A percentile compares a stretch with the other conserved stretches of the same genome.
Conservation (phyloP, 2,113 vertebrate genomes). For the Peucedramus taeniatus region DNA sequence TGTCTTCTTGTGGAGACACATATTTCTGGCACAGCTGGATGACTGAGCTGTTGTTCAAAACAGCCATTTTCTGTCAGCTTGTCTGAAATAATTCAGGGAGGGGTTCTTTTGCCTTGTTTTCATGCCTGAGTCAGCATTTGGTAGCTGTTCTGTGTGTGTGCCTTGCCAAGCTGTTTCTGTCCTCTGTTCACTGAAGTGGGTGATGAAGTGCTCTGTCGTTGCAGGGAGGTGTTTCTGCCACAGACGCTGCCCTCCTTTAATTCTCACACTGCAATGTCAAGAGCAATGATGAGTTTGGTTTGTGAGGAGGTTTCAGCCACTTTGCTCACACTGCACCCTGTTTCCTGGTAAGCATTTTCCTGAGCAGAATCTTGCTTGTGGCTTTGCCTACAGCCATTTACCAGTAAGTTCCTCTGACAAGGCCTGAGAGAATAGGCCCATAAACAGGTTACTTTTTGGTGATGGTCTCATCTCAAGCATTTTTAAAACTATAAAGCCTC, state of each 20-base stretch:
- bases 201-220: neutral
- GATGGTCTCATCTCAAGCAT: neutral
- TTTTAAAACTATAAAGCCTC: neutral
- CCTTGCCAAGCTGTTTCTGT: neutral
- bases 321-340: neutral
- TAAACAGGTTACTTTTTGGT: neutral
- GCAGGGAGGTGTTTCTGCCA: neutral
- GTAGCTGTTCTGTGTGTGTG: neutral
- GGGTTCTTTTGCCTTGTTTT: neutral
- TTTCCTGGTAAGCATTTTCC: neutral
- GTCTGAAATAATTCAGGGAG: neutral
- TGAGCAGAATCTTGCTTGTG: neutral
- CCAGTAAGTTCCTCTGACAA: neutral
- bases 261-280: neutral
- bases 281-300: neutral
- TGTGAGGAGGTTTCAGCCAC: neutral
- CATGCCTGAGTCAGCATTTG: neutral
- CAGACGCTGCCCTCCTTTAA: neutral
- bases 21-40: conserved; percentile 15
- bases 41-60: neutral
- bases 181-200: neutral
- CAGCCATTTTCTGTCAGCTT: neutral
- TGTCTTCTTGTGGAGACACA: neutral
- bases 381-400: neutral
- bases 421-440: neutral